phyloP scores from a whole-genome alignment of 2,888 invertebrate species.

The Chrysolina oricalcia region DNA sequence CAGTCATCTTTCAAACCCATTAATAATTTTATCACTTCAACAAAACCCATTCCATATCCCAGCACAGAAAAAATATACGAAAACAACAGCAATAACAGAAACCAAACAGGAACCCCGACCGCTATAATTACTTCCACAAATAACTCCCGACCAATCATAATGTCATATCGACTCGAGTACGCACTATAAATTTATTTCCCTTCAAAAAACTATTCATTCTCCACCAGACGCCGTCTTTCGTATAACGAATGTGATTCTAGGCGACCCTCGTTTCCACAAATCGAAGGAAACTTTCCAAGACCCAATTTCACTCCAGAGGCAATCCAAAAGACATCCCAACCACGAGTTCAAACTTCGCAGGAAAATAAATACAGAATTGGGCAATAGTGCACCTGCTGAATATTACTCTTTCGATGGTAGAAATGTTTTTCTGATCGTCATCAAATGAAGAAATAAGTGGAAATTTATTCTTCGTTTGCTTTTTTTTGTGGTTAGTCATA shows the following conservation, averaged over 20 bases:
- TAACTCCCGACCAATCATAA: constrained; percentile 16
- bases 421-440: neutral
- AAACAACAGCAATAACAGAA: neutral
- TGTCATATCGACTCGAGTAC: neutral
- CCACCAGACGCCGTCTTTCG: constrained; percentile 5
- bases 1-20: too few relatives aligned
- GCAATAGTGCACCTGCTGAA: neutral
- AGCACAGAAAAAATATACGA: neutral
- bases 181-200: constrained; percentile 17
- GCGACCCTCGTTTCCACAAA: constrained; percentile 21
- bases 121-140: constrained; percentile 20
- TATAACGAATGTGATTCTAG: constrained; percentile 4
- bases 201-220: constrained; percentile 22
- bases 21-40: neutral
- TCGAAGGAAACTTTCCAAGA: constrained; percentile 13
- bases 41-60: neutral
- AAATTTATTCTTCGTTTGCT: neutral
- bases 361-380: constrained; percentile 6
- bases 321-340: constrained; percentile 18
- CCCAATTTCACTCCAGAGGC: constrained; percentile 22
- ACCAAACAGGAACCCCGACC: neutral
- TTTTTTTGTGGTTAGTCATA: too few relatives aligned
- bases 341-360: constrained; percentile 13
- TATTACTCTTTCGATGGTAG: neutral
- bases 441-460: neutral